Conservation (phyloP, 2,888 invertebrate species). For the Corbicula japonica region DNA sequence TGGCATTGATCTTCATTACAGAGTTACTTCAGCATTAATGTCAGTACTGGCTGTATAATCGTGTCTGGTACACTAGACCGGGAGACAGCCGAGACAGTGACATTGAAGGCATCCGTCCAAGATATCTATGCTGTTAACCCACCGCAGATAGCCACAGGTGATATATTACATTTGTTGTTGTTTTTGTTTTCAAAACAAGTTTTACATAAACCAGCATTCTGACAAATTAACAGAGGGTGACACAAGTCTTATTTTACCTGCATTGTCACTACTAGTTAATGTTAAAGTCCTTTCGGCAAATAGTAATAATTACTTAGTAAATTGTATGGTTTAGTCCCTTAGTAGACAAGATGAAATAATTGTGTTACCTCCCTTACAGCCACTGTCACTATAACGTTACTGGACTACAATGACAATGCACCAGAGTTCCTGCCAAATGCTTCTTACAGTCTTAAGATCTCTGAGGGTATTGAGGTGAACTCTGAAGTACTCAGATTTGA, state of each 20-base stretch:
- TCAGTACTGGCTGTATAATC: constrained; percentile 90
- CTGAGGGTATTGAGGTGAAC: constrained; percentile 72
- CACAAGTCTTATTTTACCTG: too few relatives aligned
- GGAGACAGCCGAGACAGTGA: constrained; percentile 80
- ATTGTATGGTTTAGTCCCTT: too few relatives aligned
- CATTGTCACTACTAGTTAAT: too few relatives aligned
- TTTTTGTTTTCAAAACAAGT: too few relatives aligned
- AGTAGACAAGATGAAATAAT: background rate
- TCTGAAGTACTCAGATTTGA: constrained; percentile 76
- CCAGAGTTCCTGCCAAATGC: constrained; percentile 75
- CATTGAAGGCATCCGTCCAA: constrained; percentile 76
- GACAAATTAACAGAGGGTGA: too few relatives aligned
- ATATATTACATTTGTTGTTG: background rate
- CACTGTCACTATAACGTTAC: constrained; percentile 72
- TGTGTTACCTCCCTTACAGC: constrained; percentile 64
- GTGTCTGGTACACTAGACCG: constrained; percentile 89
- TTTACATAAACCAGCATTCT: too few relatives aligned
- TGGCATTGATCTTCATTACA: constrained; percentile 63
- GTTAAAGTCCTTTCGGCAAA: too few relatives aligned
- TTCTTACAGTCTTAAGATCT: constrained; percentile 71
- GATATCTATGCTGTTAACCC: constrained; percentile 76
- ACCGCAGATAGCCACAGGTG: constrained; percentile 88
- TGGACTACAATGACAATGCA: constrained; percentile 81
- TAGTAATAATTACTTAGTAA: too few relatives aligned
- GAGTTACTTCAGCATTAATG: constrained; percentile 89